Conservation (phyloP, 1,140 invertebrate species). For the Globodera rostochiensis region DNA sequence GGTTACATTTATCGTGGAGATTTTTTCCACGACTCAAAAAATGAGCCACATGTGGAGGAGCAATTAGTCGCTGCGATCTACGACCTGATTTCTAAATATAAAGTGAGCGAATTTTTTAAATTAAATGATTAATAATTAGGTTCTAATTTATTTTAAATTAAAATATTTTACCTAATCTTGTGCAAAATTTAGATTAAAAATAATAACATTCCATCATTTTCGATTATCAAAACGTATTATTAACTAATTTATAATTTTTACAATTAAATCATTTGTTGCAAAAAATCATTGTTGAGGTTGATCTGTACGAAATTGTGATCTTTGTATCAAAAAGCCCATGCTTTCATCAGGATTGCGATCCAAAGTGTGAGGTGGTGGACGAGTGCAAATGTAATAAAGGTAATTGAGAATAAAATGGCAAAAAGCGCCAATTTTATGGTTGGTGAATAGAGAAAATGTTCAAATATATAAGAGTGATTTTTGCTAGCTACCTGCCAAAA, state of each 20-base stretch:
- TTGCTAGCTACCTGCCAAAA: too few relatives aligned
- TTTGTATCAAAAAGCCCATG: constrained; percentile 64
- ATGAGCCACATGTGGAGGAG: constrained; percentile 64
- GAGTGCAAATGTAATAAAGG: constrained; percentile 64
- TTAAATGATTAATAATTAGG: too few relatives aligned
- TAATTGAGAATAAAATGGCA: neutral
- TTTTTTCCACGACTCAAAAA: constrained; percentile 64
- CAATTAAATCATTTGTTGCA: too few relatives aligned
- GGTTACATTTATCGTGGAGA: constrained; percentile 66
- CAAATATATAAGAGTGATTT: too few relatives aligned
- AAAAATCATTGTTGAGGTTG: constrained; percentile 50
- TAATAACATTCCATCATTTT: too few relatives aligned
- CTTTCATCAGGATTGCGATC: constrained; percentile 65
- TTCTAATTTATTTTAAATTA: too few relatives aligned
- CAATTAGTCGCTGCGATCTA: constrained; percentile 65
- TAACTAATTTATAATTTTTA: too few relatives aligned
- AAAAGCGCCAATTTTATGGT: too few relatives aligned
- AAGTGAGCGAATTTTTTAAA: constrained; percentile 43
- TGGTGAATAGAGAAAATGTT: neutral
- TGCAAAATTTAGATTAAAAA: constrained; percentile 5
- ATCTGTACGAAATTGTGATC: constrained; percentile 65
- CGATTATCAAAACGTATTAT: too few relatives aligned
- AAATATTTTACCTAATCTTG: neutral
- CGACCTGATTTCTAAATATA: constrained; percentile 65
- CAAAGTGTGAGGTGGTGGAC: constrained; percentile 65